Evolutionary conservation across 2,113 vertebrate genomes (phyloP), one percentile per base, ranked within the genome.

Genomic region (Himantopus leucocephalus): DNA sequence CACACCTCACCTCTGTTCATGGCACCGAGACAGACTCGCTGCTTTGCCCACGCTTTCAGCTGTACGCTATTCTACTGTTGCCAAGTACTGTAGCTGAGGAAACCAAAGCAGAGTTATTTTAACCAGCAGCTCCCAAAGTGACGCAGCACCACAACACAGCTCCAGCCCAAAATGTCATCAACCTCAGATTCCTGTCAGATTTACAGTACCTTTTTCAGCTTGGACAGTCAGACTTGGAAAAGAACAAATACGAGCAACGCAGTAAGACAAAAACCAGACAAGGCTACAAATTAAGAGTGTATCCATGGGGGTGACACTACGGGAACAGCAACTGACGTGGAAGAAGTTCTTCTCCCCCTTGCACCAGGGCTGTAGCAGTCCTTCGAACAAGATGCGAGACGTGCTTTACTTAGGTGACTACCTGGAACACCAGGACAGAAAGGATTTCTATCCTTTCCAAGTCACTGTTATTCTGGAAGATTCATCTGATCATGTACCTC

Each of bases 21-120:
- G 0, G 73, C 84, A 73, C 15, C 1, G 14, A 45, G 66, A 62
- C 72, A 90, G 94, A 81, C 85, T 67, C 1, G 0, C 77, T 85
- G 87, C 5, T 24, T 18, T 81, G 55, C 92, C 94, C 81, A 94
- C 8, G 2, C 80, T 22, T 64, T 41, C 87, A 94, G 87, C 41
- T 63, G n/a, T 18, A 9, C 13, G 8, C 71, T 56, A 12, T 20
- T 20, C 56, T 35, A 20, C 53, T 73, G 85, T 83, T 91, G 82
- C 88, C 85, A 87, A 83, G 83, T 12, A 7, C 86, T 27, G 83
- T 0, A 90, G 83, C 77, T 74, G 84, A 85, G 81, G 81, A 96
- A 94, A 90, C 39, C 75, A 86, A 64, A 88, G 58, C 66, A 85
- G 37, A 68, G 35, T 21, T 70, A 52, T n/a, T 64, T 64, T 66